These are phyloP conservation scores for Hypselothyrea guttata DNA, from an alignment of 2,888 invertebrate genomes.

Conservation along the genomic window DNA sequence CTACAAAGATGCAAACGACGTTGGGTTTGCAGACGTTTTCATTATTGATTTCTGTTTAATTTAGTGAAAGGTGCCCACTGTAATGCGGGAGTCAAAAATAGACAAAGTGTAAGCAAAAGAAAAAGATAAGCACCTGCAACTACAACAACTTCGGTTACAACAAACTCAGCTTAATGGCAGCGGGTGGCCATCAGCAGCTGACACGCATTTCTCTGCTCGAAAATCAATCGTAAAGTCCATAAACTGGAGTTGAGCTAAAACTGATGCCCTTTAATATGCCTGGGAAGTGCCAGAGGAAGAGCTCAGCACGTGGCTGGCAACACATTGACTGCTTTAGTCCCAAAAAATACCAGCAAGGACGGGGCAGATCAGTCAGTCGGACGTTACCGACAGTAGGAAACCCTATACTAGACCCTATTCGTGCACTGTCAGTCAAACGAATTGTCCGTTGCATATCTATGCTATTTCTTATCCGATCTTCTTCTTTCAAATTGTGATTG, in stretches of 20 bases:
- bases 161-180: conserved; percentile 8
- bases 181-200: conserved; percentile 38
- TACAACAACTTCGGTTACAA: not conserved
- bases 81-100: conserved; percentile 37
- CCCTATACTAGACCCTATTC: no score
- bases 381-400: no score
- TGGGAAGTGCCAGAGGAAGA: conserved; percentile 28
- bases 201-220: conserved; percentile 33
- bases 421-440: no score
- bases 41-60: conserved; percentile 57
- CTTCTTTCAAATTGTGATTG: no score
- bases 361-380: no score
- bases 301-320: conserved; percentile 64
- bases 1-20: conserved; percentile 23
- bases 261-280: conserved; percentile 30
- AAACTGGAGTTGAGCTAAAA: conserved; percentile 16
- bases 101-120: no score
- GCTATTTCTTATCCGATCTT: no score
- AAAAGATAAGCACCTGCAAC: conserved; percentile 23
- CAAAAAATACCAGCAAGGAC: not conserved
- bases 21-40: conserved; percentile 17
- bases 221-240: conserved; percentile 34
- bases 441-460: no score
- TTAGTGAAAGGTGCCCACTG: conserved; percentile 58
- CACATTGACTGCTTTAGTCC: conserved; percentile 44